Conservation (phyloP, 2,888 invertebrate species). For the Tholera decimalis region DNA sequence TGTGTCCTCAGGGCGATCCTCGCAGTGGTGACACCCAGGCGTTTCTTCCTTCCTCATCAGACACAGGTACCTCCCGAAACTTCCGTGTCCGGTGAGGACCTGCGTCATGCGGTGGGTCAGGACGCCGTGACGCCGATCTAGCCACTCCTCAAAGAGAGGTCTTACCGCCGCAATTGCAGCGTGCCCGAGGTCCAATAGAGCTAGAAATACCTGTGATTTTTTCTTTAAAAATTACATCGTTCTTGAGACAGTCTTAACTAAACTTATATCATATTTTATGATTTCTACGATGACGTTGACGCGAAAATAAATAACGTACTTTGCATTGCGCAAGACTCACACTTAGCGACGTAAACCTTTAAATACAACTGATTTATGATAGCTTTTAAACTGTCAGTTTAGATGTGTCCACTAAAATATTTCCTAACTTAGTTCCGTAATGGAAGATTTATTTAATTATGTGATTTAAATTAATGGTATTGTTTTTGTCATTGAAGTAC, state of each 20-base stretch:
- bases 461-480: constrained; percentile 30
- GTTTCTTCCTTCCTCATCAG: too few relatives aligned
- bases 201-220: not conserved
- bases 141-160: too few relatives aligned
- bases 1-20: too few relatives aligned
- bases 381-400: constrained; percentile 58
- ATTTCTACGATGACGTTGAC: constrained; percentile 35
- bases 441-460: constrained; percentile 48
- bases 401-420: constrained; percentile 48
- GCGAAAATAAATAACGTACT: constrained; percentile 58
- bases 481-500: constrained; percentile 22
- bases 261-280: constrained; percentile 21
- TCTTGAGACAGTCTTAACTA: constrained; percentile 17
- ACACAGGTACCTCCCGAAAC: too few relatives aligned
- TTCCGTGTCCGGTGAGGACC: too few relatives aligned
- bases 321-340: constrained; percentile 54
- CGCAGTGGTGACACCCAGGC: too few relatives aligned
- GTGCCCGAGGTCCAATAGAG: too few relatives aligned
- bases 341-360: constrained; percentile 45
- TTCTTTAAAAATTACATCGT: not conserved
- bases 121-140: too few relatives aligned
- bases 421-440: constrained; percentile 45
- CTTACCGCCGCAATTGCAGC: too few relatives aligned
- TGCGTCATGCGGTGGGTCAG: too few relatives aligned
- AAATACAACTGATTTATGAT: constrained; percentile 63